A percentile compares a stretch with the other conserved stretches of the same genome.
Evolutionary conservation across 2,113 vertebrate genomes (phyloP).

Genomic region (Hippopotamus amphibius): DNA sequence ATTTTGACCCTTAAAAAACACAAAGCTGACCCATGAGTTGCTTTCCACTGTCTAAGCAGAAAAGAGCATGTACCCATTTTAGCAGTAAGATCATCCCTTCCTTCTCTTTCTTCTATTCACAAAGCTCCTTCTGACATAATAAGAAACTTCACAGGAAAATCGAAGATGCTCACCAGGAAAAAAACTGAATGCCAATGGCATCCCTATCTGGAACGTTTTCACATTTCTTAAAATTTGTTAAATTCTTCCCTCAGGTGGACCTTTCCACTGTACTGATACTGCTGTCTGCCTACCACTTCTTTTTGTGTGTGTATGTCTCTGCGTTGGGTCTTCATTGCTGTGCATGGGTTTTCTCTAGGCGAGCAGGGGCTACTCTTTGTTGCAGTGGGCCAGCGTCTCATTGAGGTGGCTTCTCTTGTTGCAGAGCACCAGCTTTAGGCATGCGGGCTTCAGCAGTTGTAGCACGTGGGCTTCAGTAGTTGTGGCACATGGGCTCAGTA

Average conservation of each 20-base stretch:
- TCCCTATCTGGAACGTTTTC: background rate
- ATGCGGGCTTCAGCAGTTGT: too few relatives aligned
- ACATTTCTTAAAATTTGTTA: background rate
- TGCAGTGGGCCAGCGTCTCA: too few relatives aligned
- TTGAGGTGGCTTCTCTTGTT: too few relatives aligned
- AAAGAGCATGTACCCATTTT: background rate
- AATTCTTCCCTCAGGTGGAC: background rate
- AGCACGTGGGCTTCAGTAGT: too few relatives aligned
- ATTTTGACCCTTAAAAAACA: slow-evolving; percentile 13
- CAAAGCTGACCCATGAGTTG: background rate
- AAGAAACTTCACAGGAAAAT: background rate
- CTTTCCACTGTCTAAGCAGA: slow-evolving; percentile 4
- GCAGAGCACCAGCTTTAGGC: too few relatives aligned
- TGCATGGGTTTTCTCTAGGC: too few relatives aligned
- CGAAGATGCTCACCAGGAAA: background rate
- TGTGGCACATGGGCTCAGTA: too few relatives aligned
- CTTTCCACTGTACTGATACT: background rate
- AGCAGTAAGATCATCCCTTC: background rate
- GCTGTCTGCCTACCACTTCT: background rate
- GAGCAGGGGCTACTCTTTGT: too few relatives aligned
- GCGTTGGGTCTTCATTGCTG: too few relatives aligned
- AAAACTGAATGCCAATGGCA: background rate
- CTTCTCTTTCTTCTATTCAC: background rate
- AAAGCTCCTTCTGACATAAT: background rate
- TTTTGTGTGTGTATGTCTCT: too few relatives aligned